Evolutionary conservation across 1,140 invertebrate species (phyloP), one percentile per base, ranked within the genome.

Genomic region (Plectus sambesii): DNA sequence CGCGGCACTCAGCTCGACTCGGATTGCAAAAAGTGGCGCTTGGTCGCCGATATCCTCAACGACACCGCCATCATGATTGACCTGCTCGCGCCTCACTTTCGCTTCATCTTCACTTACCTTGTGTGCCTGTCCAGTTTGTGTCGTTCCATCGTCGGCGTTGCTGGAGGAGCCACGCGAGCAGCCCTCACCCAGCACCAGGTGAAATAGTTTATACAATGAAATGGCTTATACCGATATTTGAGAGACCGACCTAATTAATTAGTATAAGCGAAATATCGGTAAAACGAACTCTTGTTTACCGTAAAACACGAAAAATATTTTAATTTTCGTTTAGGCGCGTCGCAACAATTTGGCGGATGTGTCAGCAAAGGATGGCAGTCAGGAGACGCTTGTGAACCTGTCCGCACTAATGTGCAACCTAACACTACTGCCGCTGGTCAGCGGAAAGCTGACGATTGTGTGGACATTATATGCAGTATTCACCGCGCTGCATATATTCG

Each of bases 41-140:
- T 96, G n/a, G 83, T 89, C 72, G 92, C 92, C 26, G 92, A 96
- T 73, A 75, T 87, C 43, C 63, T 93, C 3, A 96, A 96, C 74
- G 89, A 97, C 75, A 58, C 79, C 46, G 84, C 89, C 5, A 84
- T 90, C 75, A 77, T 78, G 49, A 72, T 88, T 23, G 86, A 89
- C 70, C 73, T 89, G 47, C 69, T 79, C 23, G 72, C 85, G 38
- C 82, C 84, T 20, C 40, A 61, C 39, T 75, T 55, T 26, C 5
- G 22, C 6, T 5, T 15, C 2, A 58, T 61, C 27, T 74, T 72
- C 51, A 55, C 60, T 1, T 30, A 55, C 3, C 60, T 77, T 12
- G 59, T 75, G 2, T 78, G 76, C 60, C 29, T 65, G 17, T 72
- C 77, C n/a, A 74, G 74, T 9, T 51, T 78, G 15, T 81, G 87